phyloP scores from a whole-genome alignment of 2,113 vertebrate species.

The Petaurus breviceps region DNA sequence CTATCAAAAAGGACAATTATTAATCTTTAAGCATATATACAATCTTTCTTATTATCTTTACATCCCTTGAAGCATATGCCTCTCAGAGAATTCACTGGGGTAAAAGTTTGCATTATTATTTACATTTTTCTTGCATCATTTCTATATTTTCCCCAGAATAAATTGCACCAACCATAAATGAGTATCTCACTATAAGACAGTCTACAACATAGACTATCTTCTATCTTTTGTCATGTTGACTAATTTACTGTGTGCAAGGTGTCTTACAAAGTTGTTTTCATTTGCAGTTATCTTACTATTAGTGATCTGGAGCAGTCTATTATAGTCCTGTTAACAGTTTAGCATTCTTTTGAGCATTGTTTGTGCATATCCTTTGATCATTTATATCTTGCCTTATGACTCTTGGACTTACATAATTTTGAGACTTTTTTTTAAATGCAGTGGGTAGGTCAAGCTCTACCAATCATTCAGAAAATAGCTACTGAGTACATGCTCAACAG shows the following conservation, averaged over 20 bases:
- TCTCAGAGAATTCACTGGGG: not conserved
- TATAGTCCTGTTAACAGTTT: not conserved
- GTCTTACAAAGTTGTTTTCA: not conserved
- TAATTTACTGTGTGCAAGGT: not conserved
- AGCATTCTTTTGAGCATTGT: not conserved
- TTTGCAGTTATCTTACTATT: not conserved
- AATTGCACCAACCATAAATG: not conserved
- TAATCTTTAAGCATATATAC: not conserved
- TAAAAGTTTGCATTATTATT: not conserved
- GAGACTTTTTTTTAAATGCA: not conserved
- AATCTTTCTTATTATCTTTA: not conserved
- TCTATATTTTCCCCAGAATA: not conserved
- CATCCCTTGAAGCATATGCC: not conserved
- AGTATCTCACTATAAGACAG: not conserved
- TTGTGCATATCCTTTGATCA: not conserved
- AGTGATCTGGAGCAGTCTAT: not conserved
- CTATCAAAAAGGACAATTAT: not conserved
- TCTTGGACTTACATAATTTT: not conserved
- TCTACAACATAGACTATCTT: not conserved
- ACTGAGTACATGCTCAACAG: not conserved
- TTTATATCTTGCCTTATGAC: not conserved
- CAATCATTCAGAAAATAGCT: not conserved
- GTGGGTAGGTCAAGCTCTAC: not conserved
- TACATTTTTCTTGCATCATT: not conserved
- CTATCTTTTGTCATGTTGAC: not conserved